Evolutionary conservation across 2,888 invertebrate genomes (phyloP).

Genomic region (Acrobasis consociella): DNA sequence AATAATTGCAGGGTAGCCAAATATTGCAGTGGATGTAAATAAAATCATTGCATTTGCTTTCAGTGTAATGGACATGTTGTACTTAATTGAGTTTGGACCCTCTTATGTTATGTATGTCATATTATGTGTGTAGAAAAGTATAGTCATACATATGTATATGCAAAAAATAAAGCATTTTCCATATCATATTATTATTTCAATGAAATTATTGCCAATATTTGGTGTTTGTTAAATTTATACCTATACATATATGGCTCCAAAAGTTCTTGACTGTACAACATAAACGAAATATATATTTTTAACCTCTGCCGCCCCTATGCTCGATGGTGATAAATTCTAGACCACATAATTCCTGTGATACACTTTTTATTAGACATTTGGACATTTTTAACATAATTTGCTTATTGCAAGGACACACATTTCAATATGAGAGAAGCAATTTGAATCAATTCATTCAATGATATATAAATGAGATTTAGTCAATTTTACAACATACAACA

Average conservation of each 20-base stretch:
- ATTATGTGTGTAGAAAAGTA: background rate
- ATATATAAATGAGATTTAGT: background rate
- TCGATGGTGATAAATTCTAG: too few relatives aligned
- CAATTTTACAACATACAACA: background rate
- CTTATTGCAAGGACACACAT: too few relatives aligned
- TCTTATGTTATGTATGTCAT: background rate
- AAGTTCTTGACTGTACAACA: too few relatives aligned
- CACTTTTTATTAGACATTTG: too few relatives aligned
- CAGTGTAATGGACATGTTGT: slow-evolving; percentile 9
- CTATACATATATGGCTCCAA: background rate
- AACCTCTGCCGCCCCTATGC: too few relatives aligned
- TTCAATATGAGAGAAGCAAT: too few relatives aligned
- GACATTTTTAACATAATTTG: too few relatives aligned
- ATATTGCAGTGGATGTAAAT: background rate
- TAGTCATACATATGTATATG: background rate
- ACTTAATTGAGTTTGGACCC: slow-evolving; percentile 9
- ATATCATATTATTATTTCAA: background rate
- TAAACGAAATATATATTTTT: too few relatives aligned
- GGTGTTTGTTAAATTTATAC: background rate
- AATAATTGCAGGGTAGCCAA: background rate
- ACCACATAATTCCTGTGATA: too few relatives aligned
- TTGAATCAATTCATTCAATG: too few relatives aligned
- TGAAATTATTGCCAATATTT: background rate
- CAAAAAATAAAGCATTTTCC: slow-evolving; percentile 7
- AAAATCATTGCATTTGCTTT: background rate